Base-by-base conservation (phyloP, 2,888 invertebrate species). In the Callimorpha dominula region DNA sequence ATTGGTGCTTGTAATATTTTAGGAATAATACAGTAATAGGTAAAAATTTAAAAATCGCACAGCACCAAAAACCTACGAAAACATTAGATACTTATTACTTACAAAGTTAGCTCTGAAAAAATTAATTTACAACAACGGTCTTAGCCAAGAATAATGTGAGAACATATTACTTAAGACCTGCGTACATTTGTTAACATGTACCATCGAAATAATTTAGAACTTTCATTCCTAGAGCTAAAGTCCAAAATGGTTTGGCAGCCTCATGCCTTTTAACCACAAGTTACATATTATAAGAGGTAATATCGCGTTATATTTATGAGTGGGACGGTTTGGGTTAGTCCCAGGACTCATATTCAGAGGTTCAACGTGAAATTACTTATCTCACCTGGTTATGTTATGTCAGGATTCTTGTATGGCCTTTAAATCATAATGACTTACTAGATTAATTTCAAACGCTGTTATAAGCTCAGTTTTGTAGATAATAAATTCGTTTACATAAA, bases 301-400 rank as follows among this genome's bases (percentile, higher is more conserved):
- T 84, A 86, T 85, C 81, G 76, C 82, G 85, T 86, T 86, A 87
- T 90, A 89, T 90, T 90, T 90, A 90, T 88, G 86, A 83, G 81
- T 78, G 83, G 87, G 85, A 84, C 80, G 74, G 82, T 72, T 77
- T 78, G 82, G 85, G 86, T 82, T 83, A 81, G 88, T 89, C 90
- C 90, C 90, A 71, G 76, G 85, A 74, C 87, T 86, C 89, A 86
- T 88, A 90, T 89, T 88, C 83, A 83, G 87, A 86, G 88, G 89
- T 85, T 87, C 86, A 78, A 86, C 78, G 84, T 83, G 85, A 90
- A 90, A 90, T 90, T 89, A 89, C 90, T 78, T 81, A 89, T 86
- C 89, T 85, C 84, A 88, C 89, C 87, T 87, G 85, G 80, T 82
- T 85, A 76, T 68, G 76, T 72, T 69, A 69, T 52, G 73, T 65